Percentiles rank a stretch among this genome's conserved stretches.
phyloP scores from a whole-genome alignment of 2,888 invertebrate species.

The Adela reaumurella region DNA sequence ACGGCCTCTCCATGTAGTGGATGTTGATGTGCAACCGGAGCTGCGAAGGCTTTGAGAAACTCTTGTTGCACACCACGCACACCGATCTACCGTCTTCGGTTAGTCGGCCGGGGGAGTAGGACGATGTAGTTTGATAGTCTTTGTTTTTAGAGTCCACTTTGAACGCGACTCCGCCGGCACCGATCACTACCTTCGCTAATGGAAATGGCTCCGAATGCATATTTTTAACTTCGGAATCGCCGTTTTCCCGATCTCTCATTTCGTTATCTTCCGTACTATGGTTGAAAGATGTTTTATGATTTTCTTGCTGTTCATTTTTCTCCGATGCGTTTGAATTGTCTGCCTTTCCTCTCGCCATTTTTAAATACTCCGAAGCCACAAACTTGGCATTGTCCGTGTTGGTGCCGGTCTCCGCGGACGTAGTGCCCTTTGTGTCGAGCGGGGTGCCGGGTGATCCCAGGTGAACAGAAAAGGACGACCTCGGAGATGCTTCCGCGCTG shows the following conservation, averaged over 20 bases:
- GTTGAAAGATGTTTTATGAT: conserved; percentile 27
- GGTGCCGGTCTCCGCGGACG: conserved; percentile 15
- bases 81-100: conserved; percentile 73
- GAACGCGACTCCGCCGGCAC: conserved; percentile 60
- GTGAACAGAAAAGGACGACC: neutral
- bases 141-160: conserved; percentile 52
- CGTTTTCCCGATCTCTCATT: conserved; percentile 21
- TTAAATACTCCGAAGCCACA: conserved; percentile 63
- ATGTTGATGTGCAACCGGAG: conserved; percentile 90
- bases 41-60: conserved; percentile 88
- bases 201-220: conserved; percentile 39
- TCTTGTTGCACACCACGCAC: conserved; percentile 86
- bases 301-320: conserved; percentile 14
- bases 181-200: conserved; percentile 59
- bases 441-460: neutral
- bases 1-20: conserved; percentile 91
- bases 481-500: neutral
- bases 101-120: conserved; percentile 52
- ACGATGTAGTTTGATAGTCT: conserved; percentile 35
- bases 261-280: conserved; percentile 27
- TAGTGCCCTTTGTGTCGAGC: neutral
- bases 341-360: conserved; percentile 53
- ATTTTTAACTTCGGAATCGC: conserved; percentile 33
- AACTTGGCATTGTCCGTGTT: conserved; percentile 58
- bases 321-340: conserved; percentile 28